Base-by-base conservation (phyloP, 1,140 invertebrate species). In the Steinernema khuongi region DNA sequence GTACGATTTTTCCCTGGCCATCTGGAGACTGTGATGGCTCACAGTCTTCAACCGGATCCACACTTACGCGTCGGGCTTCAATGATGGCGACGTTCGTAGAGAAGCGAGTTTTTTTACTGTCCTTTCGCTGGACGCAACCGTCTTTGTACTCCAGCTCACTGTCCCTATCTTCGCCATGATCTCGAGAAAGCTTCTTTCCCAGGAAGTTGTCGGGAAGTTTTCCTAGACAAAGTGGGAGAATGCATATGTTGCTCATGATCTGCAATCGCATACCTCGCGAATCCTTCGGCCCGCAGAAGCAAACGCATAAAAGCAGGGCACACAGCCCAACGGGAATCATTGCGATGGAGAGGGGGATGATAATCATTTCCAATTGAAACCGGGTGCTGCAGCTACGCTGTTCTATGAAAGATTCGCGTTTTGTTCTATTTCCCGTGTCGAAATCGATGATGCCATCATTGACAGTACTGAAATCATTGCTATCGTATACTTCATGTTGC, bases 211-310 rank as follows among this genome's bases (percentile, higher is more conserved):
- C 75, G 11, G 75, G 75, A 17, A 77, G 28, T 31, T 77, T 77
- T 32, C 73, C 72, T 74, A 29, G n/a, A n/a, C n/a, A n/a, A 7
- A 74, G 32, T 17, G 11, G 4, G 32, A 74, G 30, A 1, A 29
- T n/a, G 30, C 7, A 2, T 30, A 7, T 68, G 22, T 31, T 7
- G 11, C 4, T 7, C 18, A 31, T 31, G 32, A n/a, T 17, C 29
- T 67, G 31, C 1, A 70, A 71, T 26, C 19, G 31, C 70, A n/a
- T 79, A 74, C 69, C 79, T 31, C 79, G 41, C 2, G 70, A 67
- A 33, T 79, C 79, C 66, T 80, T 80, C 26, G 74, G 74, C 30
- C 79, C 79, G 70, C 79, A 80, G 33, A 69, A 80, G 28, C 79
- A 80, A 17, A 71, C 75, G 32, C 79, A 80, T 1, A 80, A 22